These are phyloP conservation scores for Rhynchophorus ferrugineus DNA, from an alignment of 1,140 invertebrate species.

Conservation along the genomic window DNA sequence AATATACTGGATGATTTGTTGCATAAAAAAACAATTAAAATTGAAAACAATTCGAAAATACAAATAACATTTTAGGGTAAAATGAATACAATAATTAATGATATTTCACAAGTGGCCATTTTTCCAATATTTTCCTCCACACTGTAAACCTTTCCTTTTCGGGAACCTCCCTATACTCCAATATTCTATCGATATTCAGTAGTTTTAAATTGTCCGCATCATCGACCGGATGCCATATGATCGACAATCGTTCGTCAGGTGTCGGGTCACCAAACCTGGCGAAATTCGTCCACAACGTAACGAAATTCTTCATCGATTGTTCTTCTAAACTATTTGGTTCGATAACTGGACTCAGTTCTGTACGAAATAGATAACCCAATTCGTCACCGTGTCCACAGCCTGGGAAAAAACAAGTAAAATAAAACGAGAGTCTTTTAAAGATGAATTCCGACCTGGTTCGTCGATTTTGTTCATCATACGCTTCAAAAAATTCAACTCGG, in stretches of 20 bases:
- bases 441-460: constrained; percentile 14
- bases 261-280: constrained; percentile 9
- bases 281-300: constrained; percentile 33
- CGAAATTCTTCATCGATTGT: constrained; percentile 24
- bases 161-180: constrained; percentile 8
- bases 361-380: constrained; percentile 52
- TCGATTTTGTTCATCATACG: constrained; percentile 1
- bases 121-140: constrained; percentile 6
- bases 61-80: too few species aligned
- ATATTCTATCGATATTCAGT: constrained; percentile 15
- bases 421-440: constrained; percentile 1
- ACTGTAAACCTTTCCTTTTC: constrained; percentile 3
- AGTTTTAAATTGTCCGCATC: background rate
- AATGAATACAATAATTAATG: too few species aligned
- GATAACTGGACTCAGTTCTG: constrained; percentile 38
- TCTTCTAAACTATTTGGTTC: constrained; percentile 32
- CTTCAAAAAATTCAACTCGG: constrained; percentile 13
- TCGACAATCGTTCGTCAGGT: background rate
- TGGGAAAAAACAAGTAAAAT: constrained; percentile 20
- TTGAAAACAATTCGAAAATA: too few species aligned
- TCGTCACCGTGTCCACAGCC: constrained; percentile 56
- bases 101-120: background rate
- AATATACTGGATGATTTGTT: too few species aligned
- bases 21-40: too few species aligned
- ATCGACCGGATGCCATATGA: constrained; percentile 11